Evolutionary conservation across 2,888 invertebrate species (phyloP), one percentile per base, ranked within the genome.

Genomic region (Ophion slaviceki): DNA sequence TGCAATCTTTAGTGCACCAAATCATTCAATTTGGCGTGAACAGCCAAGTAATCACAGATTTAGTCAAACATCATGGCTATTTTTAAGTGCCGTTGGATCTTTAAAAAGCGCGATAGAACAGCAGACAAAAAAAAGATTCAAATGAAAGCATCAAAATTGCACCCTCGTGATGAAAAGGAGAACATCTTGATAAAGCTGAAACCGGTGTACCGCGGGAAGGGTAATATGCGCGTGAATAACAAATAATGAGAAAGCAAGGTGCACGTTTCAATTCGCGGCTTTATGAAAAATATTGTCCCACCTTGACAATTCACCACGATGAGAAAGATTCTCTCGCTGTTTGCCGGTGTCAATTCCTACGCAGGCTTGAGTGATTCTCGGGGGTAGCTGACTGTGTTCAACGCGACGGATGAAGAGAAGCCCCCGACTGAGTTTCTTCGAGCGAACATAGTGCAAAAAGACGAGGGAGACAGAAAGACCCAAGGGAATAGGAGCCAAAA

Each of bases 351-450:
- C 72, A 59, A 72, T 67, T 59, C 47, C 53, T 36, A 45, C 40
- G 45, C 59, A 80, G 36, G 80, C 28, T 32, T 47, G 80, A 80
- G 72, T 74, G 66, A 80, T 67, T 80, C 80, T 74, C 59, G 74
- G 17, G 67, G 59, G 74, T 40, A 67, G 62, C 71, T 66, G 64
- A 80, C 72, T 72, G 66, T 80, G 80, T 72, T 71, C 62, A 74
- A 61, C 64, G 67, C 17, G 64, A 62, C 71, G 62, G 72, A 77
- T 57, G 57, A 53, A 77, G 57, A 40, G 72, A 62, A 64, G 72
- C 70, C 62, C 32, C 62, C 32, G 80, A 71, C 80, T 62, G 72
- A 47, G 62, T 80, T 72, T 71, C 67, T 74, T 66, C 67, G 67
- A 66, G 45, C 45, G 80, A 80, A 74, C 59, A 57, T 14, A 17